These are phyloP conservation scores for Parochlus steinenii DNA, from an alignment of 2,888 invertebrate species.

Conservation along the genomic window DNA sequence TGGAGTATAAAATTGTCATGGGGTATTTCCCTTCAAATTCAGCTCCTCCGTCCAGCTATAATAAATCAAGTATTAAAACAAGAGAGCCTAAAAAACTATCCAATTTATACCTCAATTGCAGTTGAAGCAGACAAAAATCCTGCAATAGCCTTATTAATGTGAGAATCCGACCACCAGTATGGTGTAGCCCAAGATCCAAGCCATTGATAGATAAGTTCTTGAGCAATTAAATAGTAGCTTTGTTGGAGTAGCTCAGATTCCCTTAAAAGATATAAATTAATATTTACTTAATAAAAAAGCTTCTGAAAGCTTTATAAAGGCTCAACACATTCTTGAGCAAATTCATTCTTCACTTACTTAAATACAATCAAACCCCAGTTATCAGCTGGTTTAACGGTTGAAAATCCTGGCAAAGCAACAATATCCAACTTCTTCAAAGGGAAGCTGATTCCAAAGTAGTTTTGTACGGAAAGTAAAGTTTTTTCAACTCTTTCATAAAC, in stretches of 20 bases:
- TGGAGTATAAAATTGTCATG: constrained; percentile 57
- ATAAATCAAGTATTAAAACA: background rate
- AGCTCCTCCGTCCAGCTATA: constrained; percentile 46
- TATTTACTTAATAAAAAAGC: constrained; percentile 11
- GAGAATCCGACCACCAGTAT: constrained; percentile 59
- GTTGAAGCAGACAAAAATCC: constrained; percentile 57
- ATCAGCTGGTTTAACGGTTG: constrained; percentile 54
- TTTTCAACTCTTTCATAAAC: constrained; percentile 39
- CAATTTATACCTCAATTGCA: constrained; percentile 43
- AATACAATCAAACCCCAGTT: constrained; percentile 67
- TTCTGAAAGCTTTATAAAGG: constrained; percentile 2
- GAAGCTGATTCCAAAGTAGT: constrained; percentile 46
- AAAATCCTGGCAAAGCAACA: constrained; percentile 53
- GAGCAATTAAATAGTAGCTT: constrained; percentile 47
- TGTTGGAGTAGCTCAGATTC: constrained; percentile 53
- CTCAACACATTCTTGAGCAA: background rate
- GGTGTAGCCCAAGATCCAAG: constrained; percentile 58
- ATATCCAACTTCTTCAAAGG: constrained; percentile 53
- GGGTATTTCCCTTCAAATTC: constrained; percentile 69
- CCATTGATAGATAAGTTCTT: constrained; percentile 68
- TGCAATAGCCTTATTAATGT: constrained; percentile 58
- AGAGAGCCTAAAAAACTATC: background rate
- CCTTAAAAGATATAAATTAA: constrained; percentile 30
- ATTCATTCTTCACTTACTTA: constrained; percentile 36
- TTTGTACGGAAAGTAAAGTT: constrained; percentile 40